Conservation (phyloP, 2,888 invertebrate genomes). For the Balanococcus diminutus region DNA sequence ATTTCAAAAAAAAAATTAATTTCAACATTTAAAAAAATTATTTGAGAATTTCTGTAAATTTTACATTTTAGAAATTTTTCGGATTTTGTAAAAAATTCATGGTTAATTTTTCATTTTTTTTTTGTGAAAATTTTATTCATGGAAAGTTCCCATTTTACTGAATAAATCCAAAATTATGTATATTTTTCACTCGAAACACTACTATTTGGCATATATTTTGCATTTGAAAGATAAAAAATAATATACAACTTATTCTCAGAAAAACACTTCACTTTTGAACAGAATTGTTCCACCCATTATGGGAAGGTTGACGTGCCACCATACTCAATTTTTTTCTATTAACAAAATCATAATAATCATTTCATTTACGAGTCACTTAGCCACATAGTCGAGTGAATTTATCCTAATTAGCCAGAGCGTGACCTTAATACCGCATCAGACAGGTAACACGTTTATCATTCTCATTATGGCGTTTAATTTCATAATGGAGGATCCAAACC, state of each 20-base stretch:
- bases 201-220: too few relatives aligned
- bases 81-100: too few relatives aligned
- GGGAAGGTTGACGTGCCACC: background rate
- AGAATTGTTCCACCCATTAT: background rate
- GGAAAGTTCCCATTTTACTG: too few relatives aligned
- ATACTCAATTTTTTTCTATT: background rate
- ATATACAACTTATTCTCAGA: background rate
- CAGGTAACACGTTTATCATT: background rate
- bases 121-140: too few relatives aligned
- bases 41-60: too few relatives aligned
- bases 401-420: background rate
- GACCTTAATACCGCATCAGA: background rate
- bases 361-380: background rate
- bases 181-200: too few relatives aligned
- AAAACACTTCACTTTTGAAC: background rate
- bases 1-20: too few relatives aligned
- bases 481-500: background rate
- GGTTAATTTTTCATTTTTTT: too few relatives aligned
- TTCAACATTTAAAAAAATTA: too few relatives aligned
- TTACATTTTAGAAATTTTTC: too few relatives aligned
- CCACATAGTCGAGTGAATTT: background rate
- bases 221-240: background rate
- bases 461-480: background rate
- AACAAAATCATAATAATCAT: background rate
- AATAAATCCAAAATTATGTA: too few relatives aligned